These are phyloP conservation scores for Hirtodrosophila duncani DNA, from an alignment of 2,888 invertebrate species.

Conservation along the genomic window DNA sequence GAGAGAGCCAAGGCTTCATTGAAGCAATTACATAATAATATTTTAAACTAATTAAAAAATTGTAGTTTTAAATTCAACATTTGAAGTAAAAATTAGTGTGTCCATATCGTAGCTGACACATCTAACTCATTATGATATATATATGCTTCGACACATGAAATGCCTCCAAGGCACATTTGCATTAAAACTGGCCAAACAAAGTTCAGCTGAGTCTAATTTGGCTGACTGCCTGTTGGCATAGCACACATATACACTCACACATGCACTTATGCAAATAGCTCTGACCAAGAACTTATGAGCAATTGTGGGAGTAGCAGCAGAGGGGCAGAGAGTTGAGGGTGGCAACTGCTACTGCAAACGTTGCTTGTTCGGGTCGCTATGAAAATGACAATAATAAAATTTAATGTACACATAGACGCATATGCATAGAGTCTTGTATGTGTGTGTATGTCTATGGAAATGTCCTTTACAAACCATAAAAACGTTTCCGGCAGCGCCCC, in stretches of 20 bases:
- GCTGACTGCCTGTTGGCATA: conserved; percentile 52
- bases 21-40: not conserved
- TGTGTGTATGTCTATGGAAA: conserved; percentile 48
- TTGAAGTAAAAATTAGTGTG: conserved; percentile 5
- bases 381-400: conserved; percentile 73
- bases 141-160: conserved; percentile 60
- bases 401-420: conserved; percentile 66
- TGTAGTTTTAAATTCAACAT: not conserved
- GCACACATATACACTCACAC: conserved; percentile 17
- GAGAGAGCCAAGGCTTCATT: not conserved
- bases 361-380: conserved; percentile 34
- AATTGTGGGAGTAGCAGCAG: conserved; percentile 8
- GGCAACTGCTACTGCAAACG: not conserved
- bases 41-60: not conserved
- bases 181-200: conserved; percentile 71
- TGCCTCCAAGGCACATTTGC: conserved; percentile 41
- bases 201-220: conserved; percentile 65
- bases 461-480: conserved; percentile 65
- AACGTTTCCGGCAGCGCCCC: conserved; percentile 61
- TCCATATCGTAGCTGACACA: conserved; percentile 19
- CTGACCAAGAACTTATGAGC: conserved; percentile 53
- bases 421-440: conserved; percentile 37
- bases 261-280: conserved; percentile 52
- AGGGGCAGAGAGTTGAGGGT: not conserved
- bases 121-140: conserved; percentile 70